These are phyloP conservation scores for Rhabdomys pumilio DNA, from an alignment of 2,797 vertebrate genomes.

Conservation along the genomic window DNA sequence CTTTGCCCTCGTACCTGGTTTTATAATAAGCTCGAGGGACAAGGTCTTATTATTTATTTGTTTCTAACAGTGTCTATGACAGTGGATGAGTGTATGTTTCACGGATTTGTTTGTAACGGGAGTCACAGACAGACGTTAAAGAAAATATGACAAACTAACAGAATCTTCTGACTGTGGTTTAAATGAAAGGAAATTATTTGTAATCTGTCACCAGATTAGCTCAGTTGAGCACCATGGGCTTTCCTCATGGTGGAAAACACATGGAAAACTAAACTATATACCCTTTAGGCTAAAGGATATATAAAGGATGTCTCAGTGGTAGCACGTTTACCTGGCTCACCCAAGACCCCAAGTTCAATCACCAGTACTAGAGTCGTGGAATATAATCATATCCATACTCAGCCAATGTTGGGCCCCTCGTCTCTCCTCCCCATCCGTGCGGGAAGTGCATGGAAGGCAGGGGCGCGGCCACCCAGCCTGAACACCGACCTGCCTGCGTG, in stretches of 20 bases:
- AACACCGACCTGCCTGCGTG: too few species aligned
- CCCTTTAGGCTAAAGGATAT: background rate
- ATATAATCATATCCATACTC: background rate
- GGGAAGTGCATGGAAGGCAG: too few species aligned
- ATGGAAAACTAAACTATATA: conserved; percentile 31
- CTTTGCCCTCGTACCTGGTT: conserved; percentile 8
- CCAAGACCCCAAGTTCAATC: background rate
- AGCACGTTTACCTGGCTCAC: background rate
- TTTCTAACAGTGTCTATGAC: conserved; percentile 51
- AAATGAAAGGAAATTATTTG: conserved; percentile 69
- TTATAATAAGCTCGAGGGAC: conserved; percentile 38
- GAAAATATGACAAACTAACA: conserved; percentile 48
- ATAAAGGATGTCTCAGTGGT: background rate
- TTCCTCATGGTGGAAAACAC: conserved; percentile 43
- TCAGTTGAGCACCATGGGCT: background rate
- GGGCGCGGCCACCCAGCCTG: too few species aligned
- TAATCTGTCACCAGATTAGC: conserved; percentile 15
- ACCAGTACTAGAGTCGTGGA: background rate
- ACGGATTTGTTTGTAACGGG: conserved; percentile 59
- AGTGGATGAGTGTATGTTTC: conserved; percentile 57
- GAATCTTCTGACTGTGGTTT: conserved; percentile 66
- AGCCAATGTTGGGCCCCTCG: background rate
- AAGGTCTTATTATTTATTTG: conserved; percentile 49
- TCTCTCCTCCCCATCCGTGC: too few species aligned
- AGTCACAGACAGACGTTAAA: conserved; percentile 66